Conservation (phyloP, 1,140 invertebrate genomes). For the Magallana gigas region DNA sequence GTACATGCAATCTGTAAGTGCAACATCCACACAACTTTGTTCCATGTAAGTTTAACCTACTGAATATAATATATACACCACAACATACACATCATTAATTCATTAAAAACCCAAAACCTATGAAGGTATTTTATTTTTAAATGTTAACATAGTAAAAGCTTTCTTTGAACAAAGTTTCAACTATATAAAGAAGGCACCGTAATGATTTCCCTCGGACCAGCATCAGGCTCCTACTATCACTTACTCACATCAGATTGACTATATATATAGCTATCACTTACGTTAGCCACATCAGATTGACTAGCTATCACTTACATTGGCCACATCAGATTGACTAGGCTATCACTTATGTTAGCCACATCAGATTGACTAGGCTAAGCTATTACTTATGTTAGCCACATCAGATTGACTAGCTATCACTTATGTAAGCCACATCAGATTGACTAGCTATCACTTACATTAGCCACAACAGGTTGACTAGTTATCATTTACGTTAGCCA, state of each 20-base stretch:
- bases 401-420: constrained; percentile 87
- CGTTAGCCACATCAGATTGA: constrained; percentile 96
- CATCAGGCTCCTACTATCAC: constrained; percentile 68
- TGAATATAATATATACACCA: too few relatives aligned
- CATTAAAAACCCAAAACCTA: too few relatives aligned
- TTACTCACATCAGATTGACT: constrained; percentile 96
- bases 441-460: constrained; percentile 88
- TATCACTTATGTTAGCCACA: constrained; percentile 92
- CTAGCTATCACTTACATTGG: constrained; percentile 86
- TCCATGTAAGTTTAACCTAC: too few relatives aligned
- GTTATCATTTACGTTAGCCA: constrained; percentile 90
- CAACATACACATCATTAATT: too few relatives aligned
- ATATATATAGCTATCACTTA: constrained; percentile 80
- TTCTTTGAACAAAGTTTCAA: too few relatives aligned
- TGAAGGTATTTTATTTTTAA: too few relatives aligned
- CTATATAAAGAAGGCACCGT: too few relatives aligned
- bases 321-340: constrained; percentile 93
- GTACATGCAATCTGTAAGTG: too few relatives aligned
- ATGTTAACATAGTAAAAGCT: too few relatives aligned
- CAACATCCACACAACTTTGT: too few relatives aligned
- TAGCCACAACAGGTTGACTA: constrained; percentile 85
- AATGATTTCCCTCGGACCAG: too few relatives aligned
- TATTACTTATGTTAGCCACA: constrained; percentile 92
- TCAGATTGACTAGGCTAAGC: constrained; percentile 86
- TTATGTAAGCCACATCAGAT: constrained; percentile 95